These are phyloP conservation scores for Drosophila ironensis DNA, from an alignment of 1,140 invertebrate species.

Conservation along the genomic window DNA sequence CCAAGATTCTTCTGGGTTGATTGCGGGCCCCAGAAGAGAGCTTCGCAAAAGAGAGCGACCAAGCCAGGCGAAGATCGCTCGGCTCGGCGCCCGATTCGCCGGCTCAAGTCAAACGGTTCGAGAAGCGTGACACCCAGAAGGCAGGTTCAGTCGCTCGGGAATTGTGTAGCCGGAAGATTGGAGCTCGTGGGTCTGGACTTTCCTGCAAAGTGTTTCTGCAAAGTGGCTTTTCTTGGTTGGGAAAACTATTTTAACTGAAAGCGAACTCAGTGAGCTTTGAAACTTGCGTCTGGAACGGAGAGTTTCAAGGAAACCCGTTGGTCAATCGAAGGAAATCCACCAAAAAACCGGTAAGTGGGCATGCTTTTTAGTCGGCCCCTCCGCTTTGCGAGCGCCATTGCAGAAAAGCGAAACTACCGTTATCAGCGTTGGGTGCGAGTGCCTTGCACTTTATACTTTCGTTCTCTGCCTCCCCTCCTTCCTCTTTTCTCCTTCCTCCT, in stretches of 20 bases:
- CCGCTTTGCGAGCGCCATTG: conserved; percentile 55
- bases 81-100: conserved; percentile 6
- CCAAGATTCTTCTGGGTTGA: no score
- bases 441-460: conserved; percentile 48
- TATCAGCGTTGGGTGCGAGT: conserved; percentile 49
- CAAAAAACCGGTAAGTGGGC: conserved; percentile 62
- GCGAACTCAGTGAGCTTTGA: neutral
- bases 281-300: conserved; percentile 27
- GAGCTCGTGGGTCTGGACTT: conserved; percentile 21
- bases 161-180: conserved; percentile 48
- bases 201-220: conserved; percentile 8
- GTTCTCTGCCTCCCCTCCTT: conserved; percentile 12
- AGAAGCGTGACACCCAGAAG: neutral
- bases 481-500: neutral
- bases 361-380: conserved; percentile 32
- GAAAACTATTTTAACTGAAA: neutral
- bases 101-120: conserved; percentile 3
- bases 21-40: no score
- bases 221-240: conserved; percentile 17
- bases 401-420: conserved; percentile 50
- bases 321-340: neutral
- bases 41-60: neutral
- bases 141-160: conserved; percentile 62
- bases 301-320: conserved; percentile 1
- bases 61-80: conserved; percentile 17